These are phyloP conservation scores for Phrynocephalus guinanensis DNA, from an alignment of 2,797 vertebrate species.

Conservation along the genomic window DNA sequence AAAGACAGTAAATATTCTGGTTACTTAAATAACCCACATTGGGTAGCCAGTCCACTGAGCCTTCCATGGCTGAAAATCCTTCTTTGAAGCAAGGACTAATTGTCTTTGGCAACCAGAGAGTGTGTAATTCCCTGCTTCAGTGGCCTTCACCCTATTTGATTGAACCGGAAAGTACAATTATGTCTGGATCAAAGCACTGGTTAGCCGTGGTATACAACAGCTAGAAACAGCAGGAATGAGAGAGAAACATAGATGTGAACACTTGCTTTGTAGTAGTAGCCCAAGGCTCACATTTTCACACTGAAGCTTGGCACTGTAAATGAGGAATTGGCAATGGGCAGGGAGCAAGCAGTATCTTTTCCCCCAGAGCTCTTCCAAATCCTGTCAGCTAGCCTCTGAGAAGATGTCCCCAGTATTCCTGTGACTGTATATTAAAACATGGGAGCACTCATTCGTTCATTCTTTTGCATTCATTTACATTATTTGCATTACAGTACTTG, in stretches of 20 bases:
- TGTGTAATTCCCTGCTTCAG: slow-evolving; percentile 2
- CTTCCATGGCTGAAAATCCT: background rate
- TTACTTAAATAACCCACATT: background rate
- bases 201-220: background rate
- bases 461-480: no score
- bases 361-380: background rate
- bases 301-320: background rate
- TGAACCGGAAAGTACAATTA: slow-evolving; percentile 15
- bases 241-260: background rate
- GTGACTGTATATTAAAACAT: background rate
- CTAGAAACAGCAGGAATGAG: background rate
- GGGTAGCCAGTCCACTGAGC: background rate
- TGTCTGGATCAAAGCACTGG: background rate
- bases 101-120: slow-evolving; percentile 10
- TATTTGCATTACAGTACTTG: no score
- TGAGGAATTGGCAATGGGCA: background rate
- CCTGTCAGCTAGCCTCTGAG: background rate
- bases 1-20: background rate
- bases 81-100: slow-evolving; percentile 12
- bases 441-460: background rate
- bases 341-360: background rate
- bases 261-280: background rate
- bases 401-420: background rate
- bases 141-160: slow-evolving; percentile 8
- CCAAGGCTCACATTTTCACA: background rate